Evolutionary conservation across 1,140 invertebrate genomes (phyloP).

Genomic region (Calephelis nemesis): DNA sequence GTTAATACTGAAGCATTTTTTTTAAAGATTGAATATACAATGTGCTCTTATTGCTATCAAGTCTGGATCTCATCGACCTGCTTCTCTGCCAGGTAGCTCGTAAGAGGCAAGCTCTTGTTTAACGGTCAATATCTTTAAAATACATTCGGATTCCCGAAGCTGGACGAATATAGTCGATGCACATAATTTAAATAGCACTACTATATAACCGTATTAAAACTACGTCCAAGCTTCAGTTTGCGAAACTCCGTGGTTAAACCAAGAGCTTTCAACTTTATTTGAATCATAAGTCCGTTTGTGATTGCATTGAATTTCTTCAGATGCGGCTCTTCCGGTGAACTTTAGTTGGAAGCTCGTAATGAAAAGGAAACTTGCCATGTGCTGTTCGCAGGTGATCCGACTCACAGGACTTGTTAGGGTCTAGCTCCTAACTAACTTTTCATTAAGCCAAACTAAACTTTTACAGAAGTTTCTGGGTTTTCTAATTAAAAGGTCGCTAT

Average conservation of each 20-base stretch:
- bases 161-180: too few species aligned
- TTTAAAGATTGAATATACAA: too few species aligned
- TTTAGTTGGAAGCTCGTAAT: constrained; percentile 27
- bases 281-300: background rate
- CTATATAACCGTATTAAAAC: background rate
- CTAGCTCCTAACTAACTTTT: constrained; percentile 27
- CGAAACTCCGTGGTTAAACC: background rate
- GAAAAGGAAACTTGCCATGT: constrained; percentile 31
- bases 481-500: constrained; percentile 28
- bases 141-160: too few species aligned
- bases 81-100: too few species aligned
- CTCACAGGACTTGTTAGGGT: constrained; percentile 25
- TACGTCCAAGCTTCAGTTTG: background rate
- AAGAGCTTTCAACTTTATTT: background rate
- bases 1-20: too few species aligned
- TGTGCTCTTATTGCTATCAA: too few species aligned
- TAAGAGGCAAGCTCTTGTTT: too few species aligned
- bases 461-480: constrained; percentile 16
- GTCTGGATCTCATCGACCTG: too few species aligned
- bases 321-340: background rate
- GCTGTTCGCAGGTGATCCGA: constrained; percentile 29
- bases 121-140: too few species aligned
- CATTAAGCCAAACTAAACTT: constrained; percentile 24
- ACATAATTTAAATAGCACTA: too few species aligned
- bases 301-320: background rate